Evolutionary conservation across 2,113 vertebrate species (phyloP), one percentile per base, ranked within the genome.

Genomic region (Xenotilapia longispinis): DNA sequence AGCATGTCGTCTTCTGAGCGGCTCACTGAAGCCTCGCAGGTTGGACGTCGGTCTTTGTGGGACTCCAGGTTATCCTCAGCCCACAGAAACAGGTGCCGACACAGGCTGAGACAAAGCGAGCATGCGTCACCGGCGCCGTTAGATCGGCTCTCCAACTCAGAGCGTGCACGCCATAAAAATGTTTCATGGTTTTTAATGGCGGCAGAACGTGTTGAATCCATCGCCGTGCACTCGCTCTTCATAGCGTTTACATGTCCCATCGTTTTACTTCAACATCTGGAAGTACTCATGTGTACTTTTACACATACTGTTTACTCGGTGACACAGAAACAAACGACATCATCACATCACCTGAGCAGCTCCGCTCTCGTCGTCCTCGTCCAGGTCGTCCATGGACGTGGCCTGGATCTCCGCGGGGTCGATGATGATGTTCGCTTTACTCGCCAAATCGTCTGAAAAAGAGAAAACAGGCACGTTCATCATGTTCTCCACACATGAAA

Each of bases 361-460:
- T 23, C 97, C 96, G 1, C 95, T 97, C 84, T 98, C 96, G 81
- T 99, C 98, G 36, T 99, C 98, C 93, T 99, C 98, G 11, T 99
- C 99, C 2, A 99, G 96, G 92, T 99, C 99, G 1, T 99, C 99
- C 99, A 99, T 99, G 3, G 98, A 98, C 19, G 97, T 90, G 3
- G 97, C 94, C 93, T 98, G 98, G 84, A 99, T 97, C 96, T 99
- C 99, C 0, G 98, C 95, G 0, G 98, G 98, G 88, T 99, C 99
- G 0, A 99, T 99, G 84, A 99, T 92, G 68, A 99, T 97, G 87
- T 99, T 99, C 87, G 98, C 98, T 95, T 98, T 99, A 54, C 97
- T 94, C 33, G 98, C 98, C 89, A 99, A 93, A 85, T 99, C 99
- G 89, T 99, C 99, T 99, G 94, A 23, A 82, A 28, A 9, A 60